Evolutionary conservation across 2,888 invertebrate species (phyloP), one percentile per base, ranked within the genome.

Genomic region (Bellardia pandia): DNA sequence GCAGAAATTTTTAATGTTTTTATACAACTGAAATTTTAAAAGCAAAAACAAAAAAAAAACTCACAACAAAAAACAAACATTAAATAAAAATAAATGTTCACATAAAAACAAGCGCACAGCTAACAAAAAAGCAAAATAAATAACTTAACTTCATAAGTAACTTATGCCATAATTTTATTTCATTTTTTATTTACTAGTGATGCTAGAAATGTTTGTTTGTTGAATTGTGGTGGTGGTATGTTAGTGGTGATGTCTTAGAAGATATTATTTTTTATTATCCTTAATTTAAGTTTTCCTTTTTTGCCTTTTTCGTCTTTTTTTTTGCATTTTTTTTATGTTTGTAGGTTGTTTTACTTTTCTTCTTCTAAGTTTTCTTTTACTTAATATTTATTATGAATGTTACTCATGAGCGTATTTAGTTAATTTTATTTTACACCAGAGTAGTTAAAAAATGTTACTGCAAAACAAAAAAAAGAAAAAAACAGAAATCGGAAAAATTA

Each of bases 351-450:
- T 82, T 69, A 72, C 58, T 75, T 56, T 56, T 42, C 6, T 53
- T 66, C 30, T 58, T 9, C 5, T 62, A 3, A 40, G 30, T 9
- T 64, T 88, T 60, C 72, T 77, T 45, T 75, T 83, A 71, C 80
- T 85, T 79, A 81, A 82, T 85, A 89, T 86, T 88, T 89, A 88
- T 89, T 88, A 80, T 88, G 77, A 89, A 88, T 89, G 86, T 86
- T 88, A 82, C 89, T 89, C 89, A 77, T 89, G 89, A 89, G 89
- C 82, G 74, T 89, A 88, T 89, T 89, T 89, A 89, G 89, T 88
- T 88, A 88, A 89, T 89, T 89, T 89, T 88, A 89, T 89, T 86
- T 88, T 86, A 88, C 89, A 86, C 86, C 56, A 74, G 89, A 84
- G 88, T 71, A 84, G 85, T 86, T 85, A 81, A 79, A 84, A 72